A percentile compares a stretch with the other conserved stretches of the same genome.
Evolutionary conservation across 2,113 vertebrate genomes (phyloP).

Genomic region (Malaclemys terrapin): DNA sequence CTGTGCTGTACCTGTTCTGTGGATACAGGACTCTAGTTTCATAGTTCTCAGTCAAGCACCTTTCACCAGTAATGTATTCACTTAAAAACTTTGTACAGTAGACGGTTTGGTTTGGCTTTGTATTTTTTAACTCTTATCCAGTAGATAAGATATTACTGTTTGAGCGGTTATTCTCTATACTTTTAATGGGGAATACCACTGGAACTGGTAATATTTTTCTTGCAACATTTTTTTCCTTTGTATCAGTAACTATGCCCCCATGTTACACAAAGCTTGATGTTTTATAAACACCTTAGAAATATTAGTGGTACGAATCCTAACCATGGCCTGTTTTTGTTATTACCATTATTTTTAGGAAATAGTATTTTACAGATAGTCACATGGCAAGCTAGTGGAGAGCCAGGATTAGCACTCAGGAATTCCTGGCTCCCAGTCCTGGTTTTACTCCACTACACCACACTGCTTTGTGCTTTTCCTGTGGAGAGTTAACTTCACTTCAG

Average conservation of each 20-base stretch:
- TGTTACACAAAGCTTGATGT: no score
- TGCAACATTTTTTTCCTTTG: no score
- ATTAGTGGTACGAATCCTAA: not conserved
- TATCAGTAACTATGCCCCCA: not conserved
- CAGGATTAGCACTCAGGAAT: slow-evolving; percentile 14
- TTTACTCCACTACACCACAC: slow-evolving; percentile 1
- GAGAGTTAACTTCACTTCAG: slow-evolving; percentile 37
- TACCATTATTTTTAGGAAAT: slow-evolving; percentile 12
- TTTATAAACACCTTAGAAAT: not conserved
- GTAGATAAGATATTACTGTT: slow-evolving; percentile 20
- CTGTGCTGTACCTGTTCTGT: not conserved
- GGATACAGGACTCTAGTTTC: not conserved
- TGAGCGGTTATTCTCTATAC: slow-evolving; percentile 1
- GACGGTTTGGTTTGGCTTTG: not conserved
- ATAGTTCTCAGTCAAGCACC: not conserved
- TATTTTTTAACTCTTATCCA: not conserved
- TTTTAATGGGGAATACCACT: not conserved
- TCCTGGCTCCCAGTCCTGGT: not conserved
- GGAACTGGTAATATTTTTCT: not conserved
- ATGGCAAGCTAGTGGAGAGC: not conserved
- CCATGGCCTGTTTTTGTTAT: not conserved
- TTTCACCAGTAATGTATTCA: not conserved
- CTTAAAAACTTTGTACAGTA: not conserved
- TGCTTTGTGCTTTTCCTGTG: slow-evolving; percentile 37
- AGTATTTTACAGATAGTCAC: not conserved